Evolutionary conservation across 2,113 vertebrate species (phyloP).

Genomic region (Ciconia stormi): DNA sequence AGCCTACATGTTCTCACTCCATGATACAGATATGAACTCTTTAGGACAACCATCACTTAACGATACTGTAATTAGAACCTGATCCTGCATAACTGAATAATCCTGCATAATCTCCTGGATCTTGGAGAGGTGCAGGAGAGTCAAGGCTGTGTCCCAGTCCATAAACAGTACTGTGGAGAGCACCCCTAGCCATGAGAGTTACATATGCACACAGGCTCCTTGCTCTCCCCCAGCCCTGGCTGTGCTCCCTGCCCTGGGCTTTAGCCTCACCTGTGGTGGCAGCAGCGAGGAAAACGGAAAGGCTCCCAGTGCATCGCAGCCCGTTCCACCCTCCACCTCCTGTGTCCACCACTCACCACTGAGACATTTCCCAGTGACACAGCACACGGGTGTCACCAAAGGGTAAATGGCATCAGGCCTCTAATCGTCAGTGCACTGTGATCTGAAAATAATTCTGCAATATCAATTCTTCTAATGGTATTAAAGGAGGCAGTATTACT

Average conservation of each 20-base stretch:
- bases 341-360: neutral
- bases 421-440: neutral
- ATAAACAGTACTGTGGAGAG: neutral
- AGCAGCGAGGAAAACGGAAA: neutral
- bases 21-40: neutral
- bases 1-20: neutral
- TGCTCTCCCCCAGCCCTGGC: neutral
- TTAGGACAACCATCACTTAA: neutral
- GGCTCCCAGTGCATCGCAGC: neutral
- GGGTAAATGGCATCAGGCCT: neutral
- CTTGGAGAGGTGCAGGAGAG: neutral
- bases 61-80: neutral
- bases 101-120: neutral
- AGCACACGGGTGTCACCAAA: neutral
- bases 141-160: neutral
- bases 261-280: neutral
- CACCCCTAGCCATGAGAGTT: neutral
- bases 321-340: neutral
- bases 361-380: neutral
- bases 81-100: neutral
- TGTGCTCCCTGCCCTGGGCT: neutral
- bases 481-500: conserved; percentile 61
- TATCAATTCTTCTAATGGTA: conserved; percentile 41
- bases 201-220: fast-evolving
- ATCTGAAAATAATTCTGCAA: conserved; percentile 16